A percentile compares a stretch with the other conserved stretches of the same genome.
Evolutionary conservation across 2,797 vertebrate genomes (phyloP).

Genomic region (Carduelis carduelis): DNA sequence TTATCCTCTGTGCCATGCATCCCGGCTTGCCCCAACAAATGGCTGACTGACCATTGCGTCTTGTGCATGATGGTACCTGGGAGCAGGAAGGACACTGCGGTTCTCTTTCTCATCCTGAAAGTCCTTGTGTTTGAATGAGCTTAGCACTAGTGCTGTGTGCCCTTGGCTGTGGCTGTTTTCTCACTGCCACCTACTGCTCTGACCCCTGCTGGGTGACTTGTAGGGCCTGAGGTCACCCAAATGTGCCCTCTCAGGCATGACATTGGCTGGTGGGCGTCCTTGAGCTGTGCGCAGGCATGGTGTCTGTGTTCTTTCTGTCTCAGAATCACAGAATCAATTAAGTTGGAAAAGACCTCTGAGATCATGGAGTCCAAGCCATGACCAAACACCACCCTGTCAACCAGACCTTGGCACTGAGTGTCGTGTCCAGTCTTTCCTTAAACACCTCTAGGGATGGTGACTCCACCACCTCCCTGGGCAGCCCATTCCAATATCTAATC

Average conservation of each 20-base stretch:
- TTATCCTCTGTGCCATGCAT: rapidly evolving
- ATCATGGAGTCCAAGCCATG: neutral
- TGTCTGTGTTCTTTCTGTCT: neutral
- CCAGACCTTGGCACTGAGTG: neutral
- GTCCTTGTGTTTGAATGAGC: neutral
- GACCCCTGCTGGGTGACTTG: rapidly evolving
- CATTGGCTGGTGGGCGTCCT: neutral
- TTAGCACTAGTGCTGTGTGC: neutral
- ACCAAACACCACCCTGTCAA: neutral
- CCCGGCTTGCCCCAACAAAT: rapidly evolving
- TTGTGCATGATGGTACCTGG: rapidly evolving
- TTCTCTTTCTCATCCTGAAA: neutral
- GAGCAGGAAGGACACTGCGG: neutral
- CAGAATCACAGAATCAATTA: neutral
- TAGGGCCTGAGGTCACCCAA: neutral
- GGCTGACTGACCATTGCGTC: neutral
- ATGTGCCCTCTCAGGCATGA: rapidly evolving
- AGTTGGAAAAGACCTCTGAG: neutral
- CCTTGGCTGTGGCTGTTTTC: neutral
- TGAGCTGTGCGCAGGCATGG: rapidly evolving
- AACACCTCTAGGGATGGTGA: neutral
- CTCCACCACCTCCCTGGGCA: neutral
- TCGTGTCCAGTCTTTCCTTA: rapidly evolving
- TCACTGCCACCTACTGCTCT: rapidly evolving
- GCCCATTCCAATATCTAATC: neutral